A percentile compares a stretch with the other conserved stretches of the same genome.
Evolutionary conservation across 2,888 invertebrate genomes (phyloP).

Genomic region (Hermaeophaga mercurialis): DNA sequence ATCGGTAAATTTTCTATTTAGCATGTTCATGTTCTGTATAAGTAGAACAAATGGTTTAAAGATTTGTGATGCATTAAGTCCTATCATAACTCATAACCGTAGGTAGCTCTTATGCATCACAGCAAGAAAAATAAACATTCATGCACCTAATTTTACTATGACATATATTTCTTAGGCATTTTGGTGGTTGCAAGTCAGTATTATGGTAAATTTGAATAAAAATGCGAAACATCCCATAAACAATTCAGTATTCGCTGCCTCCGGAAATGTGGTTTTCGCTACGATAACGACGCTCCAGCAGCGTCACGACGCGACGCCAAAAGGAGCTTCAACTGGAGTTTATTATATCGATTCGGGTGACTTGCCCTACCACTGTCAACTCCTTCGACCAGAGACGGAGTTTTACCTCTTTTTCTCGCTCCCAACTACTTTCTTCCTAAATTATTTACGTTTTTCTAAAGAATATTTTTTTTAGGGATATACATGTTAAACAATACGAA

Average conservation of each 20-base stretch:
- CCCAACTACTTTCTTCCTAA: too few relatives aligned
- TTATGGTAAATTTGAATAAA: slow-evolving; percentile 19
- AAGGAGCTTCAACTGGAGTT: slow-evolving; percentile 4
- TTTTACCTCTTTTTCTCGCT: too few relatives aligned
- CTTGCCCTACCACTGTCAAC: not conserved
- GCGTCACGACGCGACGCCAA: slow-evolving; percentile 9
- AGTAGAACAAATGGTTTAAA: too few relatives aligned
- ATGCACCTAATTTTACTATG: slow-evolving; percentile 1
- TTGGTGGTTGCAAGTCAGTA: not conserved
- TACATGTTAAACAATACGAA: too few relatives aligned
- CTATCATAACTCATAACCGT: too few relatives aligned
- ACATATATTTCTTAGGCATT: slow-evolving; percentile 2
- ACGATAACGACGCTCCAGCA: slow-evolving; percentile 27
- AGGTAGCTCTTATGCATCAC: too few relatives aligned
- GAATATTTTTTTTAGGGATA: too few relatives aligned
- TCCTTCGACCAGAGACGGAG: not conserved
- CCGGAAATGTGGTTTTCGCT: slow-evolving; percentile 28
- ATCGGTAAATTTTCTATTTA: too few relatives aligned
- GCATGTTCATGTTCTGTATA: too few relatives aligned
- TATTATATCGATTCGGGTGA: slow-evolving; percentile 10
- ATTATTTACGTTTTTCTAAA: too few relatives aligned
- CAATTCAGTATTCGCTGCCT: slow-evolving; percentile 29
- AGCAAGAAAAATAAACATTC: slow-evolving; percentile 7
- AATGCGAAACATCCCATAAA: slow-evolving; percentile 31
- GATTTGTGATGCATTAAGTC: too few relatives aligned